Percentiles rank a stretch among this genome's conserved stretches.
Conservation (phyloP, 2,797 vertebrate species). For the Tokudaia tokunoshimensis region DNA sequence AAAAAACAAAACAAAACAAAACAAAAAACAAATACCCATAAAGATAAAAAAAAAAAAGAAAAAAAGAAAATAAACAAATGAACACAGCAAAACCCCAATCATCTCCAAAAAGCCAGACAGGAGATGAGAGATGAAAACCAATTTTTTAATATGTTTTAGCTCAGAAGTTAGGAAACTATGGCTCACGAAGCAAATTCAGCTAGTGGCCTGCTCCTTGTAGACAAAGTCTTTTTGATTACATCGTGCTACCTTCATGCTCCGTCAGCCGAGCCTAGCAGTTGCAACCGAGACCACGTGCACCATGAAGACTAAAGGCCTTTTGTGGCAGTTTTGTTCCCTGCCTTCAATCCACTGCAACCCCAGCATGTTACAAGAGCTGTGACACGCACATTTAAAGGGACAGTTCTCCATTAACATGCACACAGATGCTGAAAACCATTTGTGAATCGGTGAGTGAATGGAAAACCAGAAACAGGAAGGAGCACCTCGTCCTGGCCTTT, state of each 20-base stretch:
- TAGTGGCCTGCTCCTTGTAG: constrained; percentile 1
- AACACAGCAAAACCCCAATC: neutral
- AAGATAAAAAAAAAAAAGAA: no score
- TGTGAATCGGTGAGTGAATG: neutral
- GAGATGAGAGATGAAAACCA: neutral
- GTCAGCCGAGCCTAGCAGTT: neutral
- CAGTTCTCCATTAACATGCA: neutral
- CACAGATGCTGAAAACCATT: neutral
- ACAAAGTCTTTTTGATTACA: neutral
- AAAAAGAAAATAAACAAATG: neutral
- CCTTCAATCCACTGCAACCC: neutral
- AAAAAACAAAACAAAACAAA: no score
- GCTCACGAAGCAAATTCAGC: neutral
- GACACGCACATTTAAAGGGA: neutral
- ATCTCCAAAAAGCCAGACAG: neutral
- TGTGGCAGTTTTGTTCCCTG: neutral
- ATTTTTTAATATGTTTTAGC: neutral
- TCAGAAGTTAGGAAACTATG: neutral
- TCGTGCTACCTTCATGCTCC: neutral
- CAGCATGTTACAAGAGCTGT: neutral
- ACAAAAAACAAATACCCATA: no score
- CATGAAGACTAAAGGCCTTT: neutral
- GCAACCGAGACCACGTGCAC: neutral
- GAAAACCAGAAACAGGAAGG: neutral
- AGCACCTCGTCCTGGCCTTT: no score